These are phyloP conservation scores for Trilocha varians DNA, from an alignment of 2,888 invertebrate genomes.

Conservation along the genomic window DNA sequence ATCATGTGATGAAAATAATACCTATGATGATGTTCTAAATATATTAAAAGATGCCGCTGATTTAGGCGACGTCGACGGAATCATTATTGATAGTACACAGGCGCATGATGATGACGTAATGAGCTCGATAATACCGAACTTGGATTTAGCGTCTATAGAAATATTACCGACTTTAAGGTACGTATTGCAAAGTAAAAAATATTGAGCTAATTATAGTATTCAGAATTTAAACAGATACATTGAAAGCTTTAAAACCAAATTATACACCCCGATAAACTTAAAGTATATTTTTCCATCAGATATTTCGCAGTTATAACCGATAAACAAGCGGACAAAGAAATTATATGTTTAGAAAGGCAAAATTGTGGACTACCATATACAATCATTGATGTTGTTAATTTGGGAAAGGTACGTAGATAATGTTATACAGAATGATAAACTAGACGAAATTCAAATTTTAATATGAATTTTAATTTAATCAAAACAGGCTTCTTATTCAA, in stretches of 20 bases:
- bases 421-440: neutral
- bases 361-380: neutral
- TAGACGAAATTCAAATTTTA: too few species aligned
- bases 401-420: slow-evolving; percentile 3
- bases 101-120: slow-evolving; percentile 8
- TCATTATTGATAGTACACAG: slow-evolving; percentile 17
- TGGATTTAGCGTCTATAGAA: slow-evolving; percentile 25
- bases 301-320: neutral
- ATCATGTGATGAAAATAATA: slow-evolving; percentile 9
- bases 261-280: neutral
- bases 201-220: slow-evolving; percentile 7
- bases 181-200: neutral
- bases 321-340: neutral
- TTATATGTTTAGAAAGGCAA: neutral
- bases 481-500: neutral
- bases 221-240: slow-evolving; percentile 2
- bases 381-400: neutral
- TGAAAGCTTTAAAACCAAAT: neutral
- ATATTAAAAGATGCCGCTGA: slow-evolving; percentile 16
- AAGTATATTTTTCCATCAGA: neutral
- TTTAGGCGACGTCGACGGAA: slow-evolving; percentile 22
- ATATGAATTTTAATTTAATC: neutral
- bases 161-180: slow-evolving; percentile 25
- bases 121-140: slow-evolving; percentile 11
- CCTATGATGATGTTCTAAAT: slow-evolving; percentile 7